phyloP scores from a whole-genome alignment of 1,140 invertebrate species.

The Nixonia krombeini region DNA sequence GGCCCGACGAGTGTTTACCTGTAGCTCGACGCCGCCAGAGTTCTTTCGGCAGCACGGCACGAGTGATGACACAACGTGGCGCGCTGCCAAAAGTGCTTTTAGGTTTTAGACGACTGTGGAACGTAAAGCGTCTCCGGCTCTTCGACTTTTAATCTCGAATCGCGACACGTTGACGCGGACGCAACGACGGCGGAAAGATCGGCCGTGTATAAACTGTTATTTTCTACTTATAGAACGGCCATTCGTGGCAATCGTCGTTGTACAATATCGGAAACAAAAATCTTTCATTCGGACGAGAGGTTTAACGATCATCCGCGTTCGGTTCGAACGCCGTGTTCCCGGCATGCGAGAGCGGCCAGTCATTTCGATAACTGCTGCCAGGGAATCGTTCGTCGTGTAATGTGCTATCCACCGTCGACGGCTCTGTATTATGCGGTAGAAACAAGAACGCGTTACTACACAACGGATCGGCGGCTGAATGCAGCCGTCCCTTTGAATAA shows the following conservation, averaged over 20 bases:
- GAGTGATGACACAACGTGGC: conserved; percentile 51
- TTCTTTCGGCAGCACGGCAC: conserved; percentile 11
- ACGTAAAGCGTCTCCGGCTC: conserved; percentile 12
- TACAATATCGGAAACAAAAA: no score
- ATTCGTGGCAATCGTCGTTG: no score
- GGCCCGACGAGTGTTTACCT: conserved; percentile 60
- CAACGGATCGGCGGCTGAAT: background rate
- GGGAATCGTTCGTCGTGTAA: no score
- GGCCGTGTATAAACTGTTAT: no score
- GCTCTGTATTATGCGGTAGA: no score
- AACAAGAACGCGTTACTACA: background rate
- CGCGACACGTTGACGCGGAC: conserved; percentile 24
- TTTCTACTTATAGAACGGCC: no score
- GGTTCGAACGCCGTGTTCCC: no score
- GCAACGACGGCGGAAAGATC: background rate
- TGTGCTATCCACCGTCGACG: no score
- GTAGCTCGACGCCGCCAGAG: conserved; percentile 36
- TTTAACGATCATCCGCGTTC: no score
- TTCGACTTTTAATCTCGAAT: conserved; percentile 26
- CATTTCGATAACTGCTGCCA: no score
- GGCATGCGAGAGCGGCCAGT: no score
- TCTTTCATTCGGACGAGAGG: no score
- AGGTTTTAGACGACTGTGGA: conserved; percentile 35
- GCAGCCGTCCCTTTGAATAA: background rate
- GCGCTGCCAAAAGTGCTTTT: conserved; percentile 48